A percentile compares a stretch with the other conserved stretches of the same genome.
phyloP scores from a whole-genome alignment of 2,113 vertebrate species.

The Physeter macrocephalus region DNA sequence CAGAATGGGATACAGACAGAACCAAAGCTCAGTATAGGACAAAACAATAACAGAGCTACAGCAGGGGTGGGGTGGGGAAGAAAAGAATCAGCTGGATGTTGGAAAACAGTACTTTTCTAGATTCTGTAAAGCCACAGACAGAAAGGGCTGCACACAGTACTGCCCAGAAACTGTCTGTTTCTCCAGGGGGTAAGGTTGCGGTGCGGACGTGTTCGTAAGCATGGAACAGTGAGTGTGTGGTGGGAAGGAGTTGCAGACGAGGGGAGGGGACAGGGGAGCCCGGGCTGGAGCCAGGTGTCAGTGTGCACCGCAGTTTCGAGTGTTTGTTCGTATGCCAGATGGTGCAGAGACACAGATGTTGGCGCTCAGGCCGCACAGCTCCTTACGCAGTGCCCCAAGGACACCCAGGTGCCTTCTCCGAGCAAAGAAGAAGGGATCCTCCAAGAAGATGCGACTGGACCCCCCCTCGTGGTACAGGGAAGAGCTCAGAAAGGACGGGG shows the following conservation, averaged over 20 bases:
- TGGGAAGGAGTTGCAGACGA: neutral
- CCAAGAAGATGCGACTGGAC: neutral
- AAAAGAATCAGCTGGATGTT: no score
- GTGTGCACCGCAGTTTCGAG: no score
- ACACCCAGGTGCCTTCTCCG: neutral
- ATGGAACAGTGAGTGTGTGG: no score
- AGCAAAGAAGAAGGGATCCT: neutral
- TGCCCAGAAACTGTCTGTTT: neutral
- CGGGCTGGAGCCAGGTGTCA: neutral
- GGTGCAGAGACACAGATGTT: no score
- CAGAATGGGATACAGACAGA: neutral
- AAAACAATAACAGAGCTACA: no score
- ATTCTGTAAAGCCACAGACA: neutral
- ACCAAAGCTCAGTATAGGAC: no score
- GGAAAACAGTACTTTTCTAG: neutral
- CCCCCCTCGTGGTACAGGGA: neutral
- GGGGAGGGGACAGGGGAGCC: neutral
- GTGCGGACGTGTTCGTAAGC: no score
- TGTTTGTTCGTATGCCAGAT: accelerated
- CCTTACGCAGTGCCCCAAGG: neutral
- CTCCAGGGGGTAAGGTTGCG: accelerated
- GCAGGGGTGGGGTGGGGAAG: neutral
- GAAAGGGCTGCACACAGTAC: neutral
- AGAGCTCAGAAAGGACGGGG: accelerated
- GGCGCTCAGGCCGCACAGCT: neutral